Evolutionary conservation across 30 jellyfish, hydroid and myxozoan species (phyloP).

Genomic region (Nemopilema nomurai): DNA sequence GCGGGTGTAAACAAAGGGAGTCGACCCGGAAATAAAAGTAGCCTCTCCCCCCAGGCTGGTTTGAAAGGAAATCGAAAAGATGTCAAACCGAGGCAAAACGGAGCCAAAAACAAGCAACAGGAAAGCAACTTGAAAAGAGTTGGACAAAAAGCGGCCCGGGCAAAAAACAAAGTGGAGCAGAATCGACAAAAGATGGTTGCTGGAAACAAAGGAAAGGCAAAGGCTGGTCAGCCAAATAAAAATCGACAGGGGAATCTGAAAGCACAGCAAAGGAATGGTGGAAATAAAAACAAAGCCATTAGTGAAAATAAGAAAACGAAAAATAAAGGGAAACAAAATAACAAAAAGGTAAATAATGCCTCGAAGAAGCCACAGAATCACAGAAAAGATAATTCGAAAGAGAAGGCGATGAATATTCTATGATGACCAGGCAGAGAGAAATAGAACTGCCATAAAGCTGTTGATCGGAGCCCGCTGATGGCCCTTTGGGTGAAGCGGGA

Average conservation of each 20-base stretch:
- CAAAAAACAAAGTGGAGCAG: neutral
- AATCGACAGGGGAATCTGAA: neutral
- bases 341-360: neutral
- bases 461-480: no score
- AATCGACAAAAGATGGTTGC: neutral
- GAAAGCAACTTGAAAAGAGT: neutral
- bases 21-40: neutral
- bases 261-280: neutral
- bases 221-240: neutral
- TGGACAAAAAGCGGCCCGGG: neutral
- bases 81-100: neutral
- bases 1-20: neutral
- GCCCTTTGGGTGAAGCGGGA: no score
- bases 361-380: neutral
- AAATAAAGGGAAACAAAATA: neutral
- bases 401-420: constrained; percentile 7
- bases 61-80: neutral
- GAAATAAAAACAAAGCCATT: neutral
- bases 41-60: neutral
- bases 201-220: neutral
- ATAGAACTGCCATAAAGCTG: neutral
- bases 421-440: neutral
- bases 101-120: neutral
- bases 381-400: neutral
- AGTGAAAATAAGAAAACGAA: neutral